Evolutionary conservation across 2,888 invertebrate genomes (phyloP), one percentile per base, ranked within the genome.

Genomic region (Agapostemon virescens): DNA sequence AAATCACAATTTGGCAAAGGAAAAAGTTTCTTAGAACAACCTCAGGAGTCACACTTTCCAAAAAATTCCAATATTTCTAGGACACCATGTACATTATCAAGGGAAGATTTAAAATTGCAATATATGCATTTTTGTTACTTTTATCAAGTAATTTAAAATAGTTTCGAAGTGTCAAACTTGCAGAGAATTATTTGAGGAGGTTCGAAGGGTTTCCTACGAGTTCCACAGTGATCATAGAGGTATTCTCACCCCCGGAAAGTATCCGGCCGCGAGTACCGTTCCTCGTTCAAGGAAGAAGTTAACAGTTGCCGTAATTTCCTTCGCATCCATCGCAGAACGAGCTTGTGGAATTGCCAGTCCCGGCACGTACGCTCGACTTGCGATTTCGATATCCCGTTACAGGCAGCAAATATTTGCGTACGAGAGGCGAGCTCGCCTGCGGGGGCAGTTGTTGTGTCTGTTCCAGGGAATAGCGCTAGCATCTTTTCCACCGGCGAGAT

Each of bases 381-480:
- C 79, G 79, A 79, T 79, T 76, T 70, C 79, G 79, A 79, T 79
- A 76, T 79, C 69, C 79, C 76, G 76, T 76, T 79, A 76, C 79
- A 49, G 64, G 49, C 9, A 30, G 76, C 66, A 79, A 79, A 79
- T 79, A 79, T 79, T 79, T 79, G 66, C 58, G 58, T 66, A 66
- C 63, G 64, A 49, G 38, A 66, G 45, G 36, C 23, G 49, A 30
- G 20, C 58, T 17, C 36, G 42, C 66, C 33, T 13, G 11, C n/a
- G 63, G n/a, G 38, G 17, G 15, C 20, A 17, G 11, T 23, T 36
- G 36, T 49, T 77, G 77, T 69, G 64, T 58, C 69, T 52, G 42
- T 69, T 64, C 45, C 42, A 42, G 52, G 36, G 26, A 36, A 36
- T 20, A 63, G n/a, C 36, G 33, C 36, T 33, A n/a, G 63, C 36